phyloP scores from a whole-genome alignment of 2,888 invertebrate genomes.

The Baronia brevicornis region DNA sequence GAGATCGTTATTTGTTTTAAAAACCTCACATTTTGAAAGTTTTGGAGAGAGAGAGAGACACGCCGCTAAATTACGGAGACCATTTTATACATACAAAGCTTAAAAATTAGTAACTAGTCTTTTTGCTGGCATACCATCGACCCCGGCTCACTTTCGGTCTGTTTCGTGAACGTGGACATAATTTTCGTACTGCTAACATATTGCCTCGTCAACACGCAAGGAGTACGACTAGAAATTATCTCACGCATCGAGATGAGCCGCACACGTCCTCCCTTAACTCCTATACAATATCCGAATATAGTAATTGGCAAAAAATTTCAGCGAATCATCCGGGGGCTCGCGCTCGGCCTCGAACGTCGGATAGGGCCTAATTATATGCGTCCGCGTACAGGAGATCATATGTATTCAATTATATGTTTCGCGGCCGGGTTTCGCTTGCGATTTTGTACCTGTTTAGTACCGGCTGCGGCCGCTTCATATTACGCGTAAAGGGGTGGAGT shows the following conservation, averaged over 20 bases:
- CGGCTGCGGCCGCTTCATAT: too few species aligned
- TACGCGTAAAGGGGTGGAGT: too few species aligned
- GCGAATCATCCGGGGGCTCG: too few species aligned
- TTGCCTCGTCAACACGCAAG: constrained; percentile 65
- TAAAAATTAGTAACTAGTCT: constrained; percentile 69
- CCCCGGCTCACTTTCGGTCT: constrained; percentile 40
- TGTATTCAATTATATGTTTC: too few species aligned
- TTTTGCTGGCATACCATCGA: constrained; percentile 61
- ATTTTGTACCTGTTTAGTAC: too few species aligned
- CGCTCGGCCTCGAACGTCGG: too few species aligned
- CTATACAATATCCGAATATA: constrained; percentile 10
- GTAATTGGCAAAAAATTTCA: constrained; percentile 20
- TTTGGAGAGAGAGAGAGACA: constrained; percentile 43
- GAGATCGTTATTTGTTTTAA: constrained; percentile 26
- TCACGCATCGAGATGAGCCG: constrained; percentile 29
- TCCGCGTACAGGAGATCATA: too few species aligned
- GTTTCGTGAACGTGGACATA: constrained; percentile 53
- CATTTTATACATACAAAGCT: constrained; percentile 57
- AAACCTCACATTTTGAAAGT: constrained; percentile 20
- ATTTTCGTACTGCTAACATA: constrained; percentile 71
- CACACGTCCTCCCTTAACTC: constrained; percentile 16
- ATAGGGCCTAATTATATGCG: too few species aligned
- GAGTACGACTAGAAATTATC: constrained; percentile 69
- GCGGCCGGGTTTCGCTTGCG: too few species aligned
- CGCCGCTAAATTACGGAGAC: constrained; percentile 52